Conservation (phyloP, 1,140 invertebrate species). For the Megathymus violae region DNA sequence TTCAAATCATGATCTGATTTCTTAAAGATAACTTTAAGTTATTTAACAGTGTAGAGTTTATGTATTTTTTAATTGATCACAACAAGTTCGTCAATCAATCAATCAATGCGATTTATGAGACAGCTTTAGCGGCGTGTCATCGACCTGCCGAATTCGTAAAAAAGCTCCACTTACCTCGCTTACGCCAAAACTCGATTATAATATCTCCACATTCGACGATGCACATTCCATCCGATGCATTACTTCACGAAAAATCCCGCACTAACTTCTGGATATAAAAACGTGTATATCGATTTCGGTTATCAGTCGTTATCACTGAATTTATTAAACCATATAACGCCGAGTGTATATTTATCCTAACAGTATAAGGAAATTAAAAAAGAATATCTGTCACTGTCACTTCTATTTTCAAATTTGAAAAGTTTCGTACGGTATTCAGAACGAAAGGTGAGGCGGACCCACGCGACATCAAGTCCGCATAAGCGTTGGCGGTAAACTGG, state of each 20-base stretch:
- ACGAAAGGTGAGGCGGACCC: slow-evolving; percentile 16
- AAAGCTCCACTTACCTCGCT: slow-evolving; percentile 62
- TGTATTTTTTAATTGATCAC: slow-evolving; percentile 15
- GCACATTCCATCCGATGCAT: slow-evolving; percentile 61
- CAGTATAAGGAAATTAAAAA: slow-evolving; percentile 22
- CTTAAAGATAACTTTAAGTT: neutral
- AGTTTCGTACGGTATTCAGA: slow-evolving; percentile 45
- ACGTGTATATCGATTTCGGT: slow-evolving; percentile 45
- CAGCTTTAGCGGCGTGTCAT: slow-evolving; percentile 42
- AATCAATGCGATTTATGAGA: slow-evolving; percentile 24
- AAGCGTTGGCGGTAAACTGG: slow-evolving; percentile 66
- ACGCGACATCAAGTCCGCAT: slow-evolving; percentile 53
- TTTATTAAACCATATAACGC: slow-evolving; percentile 27
- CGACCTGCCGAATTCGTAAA: slow-evolving; percentile 54
- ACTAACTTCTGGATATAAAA: slow-evolving; percentile 45
- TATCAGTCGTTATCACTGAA: slow-evolving; percentile 48
- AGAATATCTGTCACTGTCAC: slow-evolving; percentile 36
- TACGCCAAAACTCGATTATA: slow-evolving; percentile 66
- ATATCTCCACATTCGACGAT: slow-evolving; percentile 57
- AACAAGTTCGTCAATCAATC: slow-evolving; percentile 26
- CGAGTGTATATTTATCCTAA: slow-evolving; percentile 17
- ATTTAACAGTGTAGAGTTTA: too few relatives aligned
- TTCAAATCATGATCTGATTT: too few relatives aligned
- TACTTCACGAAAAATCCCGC: slow-evolving; percentile 60
- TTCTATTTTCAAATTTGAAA: slow-evolving; percentile 32